phyloP scores from a whole-genome alignment of 2,113 vertebrate genomes.

The Channa argus region DNA sequence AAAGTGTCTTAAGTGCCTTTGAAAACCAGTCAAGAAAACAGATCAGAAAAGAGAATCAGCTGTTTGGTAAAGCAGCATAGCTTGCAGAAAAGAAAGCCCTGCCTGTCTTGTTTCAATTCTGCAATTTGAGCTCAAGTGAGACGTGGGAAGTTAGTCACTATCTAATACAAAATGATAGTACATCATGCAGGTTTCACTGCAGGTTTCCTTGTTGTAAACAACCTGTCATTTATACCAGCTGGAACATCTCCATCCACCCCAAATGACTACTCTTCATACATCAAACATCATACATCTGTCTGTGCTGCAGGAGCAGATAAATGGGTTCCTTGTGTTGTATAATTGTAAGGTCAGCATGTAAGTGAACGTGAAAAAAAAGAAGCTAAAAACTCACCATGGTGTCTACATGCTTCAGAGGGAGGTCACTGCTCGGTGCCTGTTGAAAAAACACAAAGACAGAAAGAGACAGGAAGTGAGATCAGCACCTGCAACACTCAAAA shows the following conservation, averaged over 20 bases:
- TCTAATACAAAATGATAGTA: background rate
- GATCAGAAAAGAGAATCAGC: background rate
- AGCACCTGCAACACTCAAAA: slow-evolving; percentile 5
- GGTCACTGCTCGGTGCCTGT: slow-evolving; percentile 83
- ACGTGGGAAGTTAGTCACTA: background rate
- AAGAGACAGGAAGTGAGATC: slow-evolving; percentile 37
- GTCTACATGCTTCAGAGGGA: slow-evolving; percentile 87
- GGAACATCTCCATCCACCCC: background rate
- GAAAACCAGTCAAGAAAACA: too few species aligned
- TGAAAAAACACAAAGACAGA: slow-evolving; percentile 62
- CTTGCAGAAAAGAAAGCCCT: background rate
- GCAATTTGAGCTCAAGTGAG: background rate
- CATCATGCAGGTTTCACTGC: too few species aligned
- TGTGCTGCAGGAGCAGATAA: background rate
- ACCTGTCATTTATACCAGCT: background rate
- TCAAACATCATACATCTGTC: too few species aligned
- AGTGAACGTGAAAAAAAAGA: background rate
- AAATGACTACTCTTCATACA: background rate
- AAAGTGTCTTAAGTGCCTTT: too few species aligned
- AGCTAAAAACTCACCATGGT: slow-evolving; percentile 83
- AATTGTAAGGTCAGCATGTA: background rate
- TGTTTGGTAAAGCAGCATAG: background rate
- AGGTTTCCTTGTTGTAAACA: too few species aligned
- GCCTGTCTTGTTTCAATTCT: background rate
- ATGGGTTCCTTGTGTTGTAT: background rate